Evolutionary conservation across 2,888 invertebrate genomes (phyloP), one percentile per base, ranked within the genome.

Genomic region (Linnaemya tessellans): DNA sequence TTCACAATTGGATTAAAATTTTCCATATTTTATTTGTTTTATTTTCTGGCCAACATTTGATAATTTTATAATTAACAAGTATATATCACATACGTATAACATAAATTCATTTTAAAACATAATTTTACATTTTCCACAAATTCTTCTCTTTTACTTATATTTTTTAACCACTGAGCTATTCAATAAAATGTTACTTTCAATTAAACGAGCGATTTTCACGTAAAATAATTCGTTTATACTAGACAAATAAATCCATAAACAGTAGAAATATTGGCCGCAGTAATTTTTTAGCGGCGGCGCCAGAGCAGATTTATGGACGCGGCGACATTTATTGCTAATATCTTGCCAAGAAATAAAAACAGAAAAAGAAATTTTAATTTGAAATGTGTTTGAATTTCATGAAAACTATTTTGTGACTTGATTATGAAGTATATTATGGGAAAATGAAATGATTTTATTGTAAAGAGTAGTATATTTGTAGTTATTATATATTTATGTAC

Each of bases 1-100:
- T 46, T 58, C 30, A 74, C 38, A 67, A n/a, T 49, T 68, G 25
- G n/a, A 38, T 56, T 56, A 58, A 81, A 74, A 74, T 81, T 74
- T 81, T 81, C 74, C 80, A 81, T 74, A 67, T 68, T 78, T 51
- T 71, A 62, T 80, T 80, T 74, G 60, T 43, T 74, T 74, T 49
- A 30, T 51, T 41, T 74, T 74, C 30, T 65, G 65, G 65, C 65
- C 65, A 65, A 64, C 64, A 56, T 64, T 79, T 41, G 58, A 64
- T 78, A 60, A 38, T 51, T 78, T 78, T 68, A 58, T 35, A 78
- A 68, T 46, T 10, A 46, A 58, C 67, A 58, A 43, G 5, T 41
- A 56, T 15, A 8, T 1, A 11, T n/a, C 7, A 20, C 51, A 22
- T 56, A 56, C 15, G 10, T 56, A 20, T 67, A 58, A 46, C 58